These are phyloP conservation scores for Laterallus jamaicensis DNA, from an alignment of 2,113 vertebrate genomes.

Conservation along the genomic window DNA sequence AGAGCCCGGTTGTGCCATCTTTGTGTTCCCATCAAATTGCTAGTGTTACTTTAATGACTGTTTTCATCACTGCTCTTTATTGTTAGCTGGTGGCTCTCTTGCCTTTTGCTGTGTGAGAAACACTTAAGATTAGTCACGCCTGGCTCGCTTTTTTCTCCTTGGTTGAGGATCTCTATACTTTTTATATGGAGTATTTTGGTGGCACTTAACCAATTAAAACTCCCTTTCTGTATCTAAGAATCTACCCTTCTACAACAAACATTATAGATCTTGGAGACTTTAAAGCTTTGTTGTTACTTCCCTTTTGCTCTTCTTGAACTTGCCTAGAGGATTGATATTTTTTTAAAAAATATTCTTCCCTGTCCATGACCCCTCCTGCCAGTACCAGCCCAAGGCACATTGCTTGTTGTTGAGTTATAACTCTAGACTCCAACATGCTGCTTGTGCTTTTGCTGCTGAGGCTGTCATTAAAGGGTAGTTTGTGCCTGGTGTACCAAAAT, in stretches of 20 bases:
- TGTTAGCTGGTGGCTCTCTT: neutral
- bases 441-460: slow-evolving; percentile 25
- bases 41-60: fast-evolving
- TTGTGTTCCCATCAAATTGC: neutral
- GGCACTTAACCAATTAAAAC: neutral
- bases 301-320: neutral
- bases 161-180: neutral
- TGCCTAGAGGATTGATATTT: slow-evolving; percentile 13
- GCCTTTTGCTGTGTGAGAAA: neutral
- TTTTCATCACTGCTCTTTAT: neutral
- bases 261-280: neutral
- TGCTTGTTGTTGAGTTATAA: slow-evolving; percentile 42
- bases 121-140: neutral
- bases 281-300: neutral
- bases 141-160: neutral
- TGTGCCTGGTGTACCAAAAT: neutral
- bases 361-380: slow-evolving; percentile 21
- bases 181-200: neutral
- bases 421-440: neutral
- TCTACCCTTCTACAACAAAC: neutral
- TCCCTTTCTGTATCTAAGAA: neutral
- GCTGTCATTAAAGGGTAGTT: neutral
- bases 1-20: neutral
- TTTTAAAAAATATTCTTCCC: neutral
- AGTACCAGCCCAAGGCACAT: slow-evolving; percentile 5